These are phyloP conservation scores for Eretmochelys imbricata DNA, from an alignment of 2,113 vertebrate species.

Conservation along the genomic window DNA sequence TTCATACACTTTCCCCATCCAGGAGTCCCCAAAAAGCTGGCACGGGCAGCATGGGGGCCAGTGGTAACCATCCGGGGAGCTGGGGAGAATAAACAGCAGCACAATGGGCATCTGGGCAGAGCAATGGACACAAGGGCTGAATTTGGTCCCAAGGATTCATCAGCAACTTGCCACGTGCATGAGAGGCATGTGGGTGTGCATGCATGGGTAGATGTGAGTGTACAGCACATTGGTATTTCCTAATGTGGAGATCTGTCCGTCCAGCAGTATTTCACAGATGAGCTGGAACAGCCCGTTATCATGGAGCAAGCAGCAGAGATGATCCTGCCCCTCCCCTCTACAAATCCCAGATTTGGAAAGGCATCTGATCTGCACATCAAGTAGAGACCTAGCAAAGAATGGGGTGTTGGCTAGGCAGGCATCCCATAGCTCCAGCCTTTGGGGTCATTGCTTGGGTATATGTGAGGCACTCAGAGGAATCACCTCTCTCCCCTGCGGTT, in stretches of 20 bases:
- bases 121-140: accelerated
- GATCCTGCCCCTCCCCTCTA: neutral
- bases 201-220: neutral
- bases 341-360: constrained; percentile 47
- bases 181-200: too few species aligned
- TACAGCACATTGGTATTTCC: neutral
- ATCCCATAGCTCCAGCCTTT: neutral
- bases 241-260: neutral
- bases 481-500: too few species aligned
- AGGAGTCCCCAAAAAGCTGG: neutral
- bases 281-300: neutral
- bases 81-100: neutral
- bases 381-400: neutral
- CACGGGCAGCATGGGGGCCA: neutral
- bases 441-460: too few species aligned
- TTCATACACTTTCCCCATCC: neutral
- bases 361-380: constrained; percentile 13
- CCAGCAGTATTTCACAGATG: neutral
- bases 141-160: neutral
- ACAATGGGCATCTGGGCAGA: neutral
- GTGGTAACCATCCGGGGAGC: accelerated
- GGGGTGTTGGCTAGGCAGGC: too few species aligned
- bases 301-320: neutral
- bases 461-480: neutral
- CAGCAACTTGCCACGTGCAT: neutral